A percentile compares a stretch with the other conserved stretches of the same genome.
These are phyloP conservation scores for Formica aserva DNA, from an alignment of 2,888 invertebrate genomes.

Conservation along the genomic window DNA sequence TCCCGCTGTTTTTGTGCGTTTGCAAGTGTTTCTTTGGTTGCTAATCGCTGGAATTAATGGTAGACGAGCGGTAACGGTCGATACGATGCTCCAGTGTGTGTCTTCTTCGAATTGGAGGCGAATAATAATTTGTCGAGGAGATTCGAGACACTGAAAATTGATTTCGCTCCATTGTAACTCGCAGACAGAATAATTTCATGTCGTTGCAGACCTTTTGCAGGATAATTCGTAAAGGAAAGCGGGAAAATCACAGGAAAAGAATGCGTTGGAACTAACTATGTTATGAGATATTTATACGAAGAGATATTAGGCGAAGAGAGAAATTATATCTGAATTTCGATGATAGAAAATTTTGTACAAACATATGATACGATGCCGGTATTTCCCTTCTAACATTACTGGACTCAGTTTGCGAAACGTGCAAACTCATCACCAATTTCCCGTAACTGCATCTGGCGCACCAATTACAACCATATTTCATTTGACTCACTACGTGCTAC, in stretches of 20 bases:
- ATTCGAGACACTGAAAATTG: conserved; percentile 34
- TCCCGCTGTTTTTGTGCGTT: conserved; percentile 17
- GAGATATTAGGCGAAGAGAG: neutral
- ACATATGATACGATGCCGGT: neutral
- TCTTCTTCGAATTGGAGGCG: neutral
- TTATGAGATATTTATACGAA: conserved; percentile 5
- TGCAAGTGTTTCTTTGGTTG: conserved; percentile 11
- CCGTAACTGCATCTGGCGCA: conserved; percentile 11
- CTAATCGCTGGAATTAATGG: neutral
- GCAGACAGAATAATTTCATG: neutral
- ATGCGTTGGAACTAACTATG: neutral
- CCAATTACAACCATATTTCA: conserved; percentile 23
- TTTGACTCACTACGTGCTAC: conserved; percentile 4
- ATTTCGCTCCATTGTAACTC: conserved; percentile 24
- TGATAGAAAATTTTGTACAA: conserved; percentile 1
- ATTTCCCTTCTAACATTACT: neutral
- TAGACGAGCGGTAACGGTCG: neutral
- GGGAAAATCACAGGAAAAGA: neutral
- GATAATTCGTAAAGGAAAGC: neutral
- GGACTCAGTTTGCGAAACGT: conserved; percentile 11
- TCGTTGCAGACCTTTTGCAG: conserved; percentile 34
- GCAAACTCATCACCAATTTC: conserved; percentile 23
- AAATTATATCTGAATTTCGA: neutral
- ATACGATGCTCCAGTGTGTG: conserved; percentile 11
- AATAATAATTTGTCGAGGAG: conserved; percentile 12